Evolutionary conservation across 2,113 vertebrate genomes (phyloP), one percentile per base, ranked within the genome.

Genomic region (Pelmatolapia mariae): DNA sequence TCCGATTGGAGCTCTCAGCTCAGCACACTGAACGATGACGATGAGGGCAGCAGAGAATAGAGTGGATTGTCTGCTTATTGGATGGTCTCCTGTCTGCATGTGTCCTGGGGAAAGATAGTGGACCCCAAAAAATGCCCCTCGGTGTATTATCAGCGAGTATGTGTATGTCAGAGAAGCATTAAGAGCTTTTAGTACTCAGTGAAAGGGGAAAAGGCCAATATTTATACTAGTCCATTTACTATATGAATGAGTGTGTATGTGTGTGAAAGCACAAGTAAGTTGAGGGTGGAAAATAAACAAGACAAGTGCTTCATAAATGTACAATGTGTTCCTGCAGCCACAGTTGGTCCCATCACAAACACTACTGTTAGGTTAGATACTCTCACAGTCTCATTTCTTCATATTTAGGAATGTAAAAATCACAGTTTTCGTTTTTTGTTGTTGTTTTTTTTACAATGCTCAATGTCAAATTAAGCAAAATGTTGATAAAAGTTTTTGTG

Each of bases 341-440:
- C 71, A 78, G 43, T 50, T 76, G 10, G 40, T 50, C 15, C 16
- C 24, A 19, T 76, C 68, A 76, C 24, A 78, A 31, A 50, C 24
- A 19, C 43, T 50, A 19, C 7, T 78, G 43, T 78, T 50, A 19
- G 10, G 6, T 78, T 29, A 50, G 43, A 50, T 31, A n/a, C 16
- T 50, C 6, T 13, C 71, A 78, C 45, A 52, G 45, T 78, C 10
- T 50, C 2, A 52, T 50, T 78, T 33, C 24, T 19, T 31, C 24
- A 78, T n/a, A 8, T 78, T 78, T 13, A 78, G 26, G 18, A 31
- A 78, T 52, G 43, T 78, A 50, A 50, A 78, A 40, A 78, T 50
- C 16, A 12, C 1, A 19, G 15, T 78, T 50, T 78, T 29, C 0
- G 6, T 4, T 26, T 0, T 59, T 59, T 59, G n/a, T 0, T 31